Percentiles rank a stretch among this genome's conserved stretches.
Evolutionary conservation across 2,113 vertebrate genomes (phyloP).

Genomic region (Pagrus major): DNA sequence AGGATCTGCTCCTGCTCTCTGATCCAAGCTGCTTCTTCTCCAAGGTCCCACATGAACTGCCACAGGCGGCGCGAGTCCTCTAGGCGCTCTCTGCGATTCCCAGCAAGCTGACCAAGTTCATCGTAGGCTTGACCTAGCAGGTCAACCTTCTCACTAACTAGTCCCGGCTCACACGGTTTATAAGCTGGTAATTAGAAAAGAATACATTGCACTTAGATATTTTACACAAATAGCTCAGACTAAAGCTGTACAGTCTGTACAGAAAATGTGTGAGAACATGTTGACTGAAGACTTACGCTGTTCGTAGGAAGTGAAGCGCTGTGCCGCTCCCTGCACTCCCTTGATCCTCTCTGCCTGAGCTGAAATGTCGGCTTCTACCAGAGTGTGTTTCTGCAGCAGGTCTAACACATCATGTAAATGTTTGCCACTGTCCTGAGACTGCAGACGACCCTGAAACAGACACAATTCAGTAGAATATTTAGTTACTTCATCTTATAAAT

Average conservation of each 20-base stretch:
- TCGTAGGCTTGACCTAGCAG: conserved; percentile 87
- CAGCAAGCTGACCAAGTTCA: conserved; percentile 87
- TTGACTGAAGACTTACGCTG: conserved; percentile 84
- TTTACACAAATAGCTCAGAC: neutral
- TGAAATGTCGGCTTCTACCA: conserved; percentile 93
- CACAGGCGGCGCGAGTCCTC: conserved; percentile 92
- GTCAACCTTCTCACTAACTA: conserved; percentile 88
- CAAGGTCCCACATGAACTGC: conserved; percentile 94
- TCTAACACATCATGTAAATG: conserved; percentile 94
- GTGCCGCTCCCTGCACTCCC: conserved; percentile 85
- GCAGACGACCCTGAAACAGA: conserved; percentile 87
- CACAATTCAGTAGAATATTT: conserved; percentile 6
- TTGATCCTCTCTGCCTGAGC: conserved; percentile 92
- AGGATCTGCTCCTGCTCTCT: conserved; percentile 93
- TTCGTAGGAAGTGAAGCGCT: conserved; percentile 86
- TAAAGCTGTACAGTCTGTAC: neutral
- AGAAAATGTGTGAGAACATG: neutral
- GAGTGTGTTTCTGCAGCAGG: conserved; percentile 92
- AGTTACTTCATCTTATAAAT: neutral
- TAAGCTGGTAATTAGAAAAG: conserved; percentile 83
- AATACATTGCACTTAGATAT: conserved; percentile 9
- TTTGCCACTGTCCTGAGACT: conserved; percentile 93
- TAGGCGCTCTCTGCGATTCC: conserved; percentile 81
- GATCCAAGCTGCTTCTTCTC: conserved; percentile 93
- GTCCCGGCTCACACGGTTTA: conserved; percentile 90